phyloP scores from a whole-genome alignment of 2,888 invertebrate species.

The Pandemis heparana region DNA sequence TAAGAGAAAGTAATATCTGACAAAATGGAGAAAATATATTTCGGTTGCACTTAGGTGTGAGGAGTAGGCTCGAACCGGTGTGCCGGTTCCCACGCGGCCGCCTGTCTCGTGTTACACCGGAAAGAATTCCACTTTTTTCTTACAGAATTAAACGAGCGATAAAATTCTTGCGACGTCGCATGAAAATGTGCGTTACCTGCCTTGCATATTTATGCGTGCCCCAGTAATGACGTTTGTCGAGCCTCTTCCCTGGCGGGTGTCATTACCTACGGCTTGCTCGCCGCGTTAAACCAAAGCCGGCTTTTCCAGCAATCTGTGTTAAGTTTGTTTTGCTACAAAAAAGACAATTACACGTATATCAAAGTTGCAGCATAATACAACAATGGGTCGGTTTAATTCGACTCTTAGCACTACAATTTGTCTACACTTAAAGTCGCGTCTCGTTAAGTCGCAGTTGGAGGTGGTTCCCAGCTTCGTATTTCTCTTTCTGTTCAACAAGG shows the following conservation, averaged over 20 bases:
- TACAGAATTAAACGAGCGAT: conserved; percentile 84
- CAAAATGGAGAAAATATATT: conserved; percentile 77
- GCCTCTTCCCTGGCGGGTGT: conserved; percentile 70
- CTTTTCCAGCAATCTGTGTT: conserved; percentile 78
- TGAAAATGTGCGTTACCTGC: conserved; percentile 86
- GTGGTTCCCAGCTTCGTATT: conserved; percentile 51
- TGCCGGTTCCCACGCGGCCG: conserved; percentile 80
- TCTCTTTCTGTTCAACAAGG: conserved; percentile 55
- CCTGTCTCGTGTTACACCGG: conserved; percentile 78
- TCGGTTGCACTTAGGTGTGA: conserved; percentile 80
- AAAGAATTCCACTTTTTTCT: conserved; percentile 81
- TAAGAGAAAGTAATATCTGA: conserved; percentile 80
- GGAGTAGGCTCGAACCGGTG: conserved; percentile 65
- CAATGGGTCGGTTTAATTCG: conserved; percentile 40
- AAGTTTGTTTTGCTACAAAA: conserved; percentile 70
- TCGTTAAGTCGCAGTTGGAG: conserved; percentile 62
- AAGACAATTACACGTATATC: conserved; percentile 70
- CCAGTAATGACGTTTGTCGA: conserved; percentile 84
- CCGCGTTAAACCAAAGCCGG: conserved; percentile 69
- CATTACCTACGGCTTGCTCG: conserved; percentile 73
- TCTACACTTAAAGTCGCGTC: conserved; percentile 56
- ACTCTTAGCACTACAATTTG: conserved; percentile 50
- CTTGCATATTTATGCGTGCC: conserved; percentile 85
- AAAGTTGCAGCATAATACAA: conserved; percentile 56
- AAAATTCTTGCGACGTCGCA: conserved; percentile 85